Base-by-base conservation (phyloP, 2,888 invertebrate genomes). In the Hipparchia sbordonii region DNA sequence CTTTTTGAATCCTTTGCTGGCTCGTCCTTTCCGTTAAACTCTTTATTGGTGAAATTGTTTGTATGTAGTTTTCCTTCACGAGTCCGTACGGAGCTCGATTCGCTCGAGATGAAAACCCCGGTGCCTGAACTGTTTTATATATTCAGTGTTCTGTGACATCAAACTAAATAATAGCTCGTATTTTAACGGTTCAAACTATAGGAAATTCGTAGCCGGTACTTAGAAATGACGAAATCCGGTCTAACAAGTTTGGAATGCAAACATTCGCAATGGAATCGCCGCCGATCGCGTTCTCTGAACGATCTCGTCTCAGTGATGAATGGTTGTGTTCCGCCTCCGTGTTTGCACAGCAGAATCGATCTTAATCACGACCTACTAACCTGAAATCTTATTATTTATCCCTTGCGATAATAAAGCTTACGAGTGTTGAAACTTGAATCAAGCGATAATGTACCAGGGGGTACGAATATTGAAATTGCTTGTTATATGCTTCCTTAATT, bases 321-420 rank as follows among this genome's bases (percentile, higher is more conserved):
- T 82, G 79, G 79, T 69, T 57, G 0, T 48, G 77, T 74, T 78
- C 81, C 83, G 82, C 82, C 82, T 80, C 80, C 82, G 76, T 67
- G 66, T 74, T 72, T 70, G 67, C 52, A 66, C 60, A 60, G 71
- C 79, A 75, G 76, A 74, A 67, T 67, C 67, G 56, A 71, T 76
- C 72, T 77, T 62, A 72, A 76, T 76, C 78, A 77, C 77, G 81
- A 80, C 84, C 82, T 72, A 81, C 76, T 84, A 78, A 81, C 83
- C 81, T 71, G 57, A 77, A 78, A 76, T 7, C 1, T 48, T 51
- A 45, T 46, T 10, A 33, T 33, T 51, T 65, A 33, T 52, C 52
- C 33, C 33, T 52, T 65, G 10, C 7, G 6, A 46, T 56, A 56
- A 56, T 56, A 13, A 33, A 10, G 52, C 10, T 7, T 33, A n/a